These are phyloP conservation scores for Tetropium fuscum DNA, from an alignment of 2,888 invertebrate genomes.

Conservation along the genomic window DNA sequence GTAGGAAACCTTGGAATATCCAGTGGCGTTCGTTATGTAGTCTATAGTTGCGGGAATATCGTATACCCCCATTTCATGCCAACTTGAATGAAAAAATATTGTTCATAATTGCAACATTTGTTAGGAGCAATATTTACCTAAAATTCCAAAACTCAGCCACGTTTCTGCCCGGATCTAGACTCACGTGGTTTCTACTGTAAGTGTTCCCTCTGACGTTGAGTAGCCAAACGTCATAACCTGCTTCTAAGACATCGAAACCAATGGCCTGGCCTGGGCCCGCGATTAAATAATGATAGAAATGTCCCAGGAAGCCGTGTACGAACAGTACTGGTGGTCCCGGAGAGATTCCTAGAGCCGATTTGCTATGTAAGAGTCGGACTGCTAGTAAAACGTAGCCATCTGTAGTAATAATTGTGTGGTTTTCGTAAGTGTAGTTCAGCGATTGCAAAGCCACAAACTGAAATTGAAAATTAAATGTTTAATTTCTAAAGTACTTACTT, in stretches of 20 bases:
- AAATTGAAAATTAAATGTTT: not conserved
- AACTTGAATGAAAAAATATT: slow-evolving; percentile 70
- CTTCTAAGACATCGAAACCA: slow-evolving; percentile 32
- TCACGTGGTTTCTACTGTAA: slow-evolving; percentile 44
- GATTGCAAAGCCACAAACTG: not conserved
- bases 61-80: slow-evolving; percentile 83
- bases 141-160: slow-evolving; percentile 51
- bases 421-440: not conserved
- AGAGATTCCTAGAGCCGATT: not conserved
- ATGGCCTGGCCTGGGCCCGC: not conserved
- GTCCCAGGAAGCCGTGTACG: not conserved
- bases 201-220: slow-evolving; percentile 52
- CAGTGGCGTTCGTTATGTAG: slow-evolving; percentile 71
- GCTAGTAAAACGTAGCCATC: slow-evolving; percentile 1
- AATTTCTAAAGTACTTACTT: not conserved
- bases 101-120: not conserved
- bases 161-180: slow-evolving; percentile 41
- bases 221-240: slow-evolving; percentile 57
- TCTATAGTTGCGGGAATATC: slow-evolving; percentile 89
- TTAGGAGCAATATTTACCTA: not conserved
- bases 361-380: not conserved
- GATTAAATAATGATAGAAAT: not conserved
- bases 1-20: slow-evolving; percentile 74
- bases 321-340: not conserved
- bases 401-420: slow-evolving; percentile 2